Conservation (phyloP, 2,113 vertebrate genomes). For the Rhinichthys klamathensis region DNA sequence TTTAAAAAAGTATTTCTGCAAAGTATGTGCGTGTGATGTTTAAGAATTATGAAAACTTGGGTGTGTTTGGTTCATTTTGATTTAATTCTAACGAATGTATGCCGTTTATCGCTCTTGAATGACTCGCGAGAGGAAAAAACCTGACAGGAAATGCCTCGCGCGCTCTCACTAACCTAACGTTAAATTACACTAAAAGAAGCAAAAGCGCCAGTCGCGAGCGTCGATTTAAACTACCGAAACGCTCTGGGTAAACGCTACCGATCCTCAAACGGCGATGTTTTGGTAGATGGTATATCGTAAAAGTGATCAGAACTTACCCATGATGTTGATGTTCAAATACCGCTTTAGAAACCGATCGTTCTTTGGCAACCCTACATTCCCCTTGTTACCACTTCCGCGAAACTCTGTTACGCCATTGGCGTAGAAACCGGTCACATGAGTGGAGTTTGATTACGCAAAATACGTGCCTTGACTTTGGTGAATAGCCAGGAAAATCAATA, state of each 20-base stretch:
- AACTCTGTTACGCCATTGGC: slow-evolving; percentile 40
- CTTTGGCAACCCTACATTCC: slow-evolving; percentile 78
- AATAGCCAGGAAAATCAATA: slow-evolving; percentile 30
- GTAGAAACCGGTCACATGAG: neutral
- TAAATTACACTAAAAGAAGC: slow-evolving; percentile 37
- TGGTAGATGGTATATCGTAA: neutral
- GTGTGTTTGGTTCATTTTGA: neutral
- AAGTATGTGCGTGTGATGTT: neutral
- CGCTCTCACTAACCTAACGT: slow-evolving; percentile 11
- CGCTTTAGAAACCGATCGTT: slow-evolving; percentile 74
- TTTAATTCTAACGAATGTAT: neutral
- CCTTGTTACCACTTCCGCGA: slow-evolving; percentile 61
- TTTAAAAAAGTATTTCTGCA: neutral
- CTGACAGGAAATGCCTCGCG: slow-evolving; percentile 64
- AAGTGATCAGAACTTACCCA: slow-evolving; percentile 72
- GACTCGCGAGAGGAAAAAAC: slow-evolving; percentile 43
- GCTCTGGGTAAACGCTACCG: neutral
- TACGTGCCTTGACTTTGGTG: slow-evolving; percentile 34
- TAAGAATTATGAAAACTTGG: neutral
- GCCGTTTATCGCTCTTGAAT: slow-evolving; percentile 22
- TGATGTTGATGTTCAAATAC: slow-evolving; percentile 74
- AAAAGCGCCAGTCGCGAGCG: neutral
- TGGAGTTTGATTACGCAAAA: neutral
- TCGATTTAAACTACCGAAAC: slow-evolving; percentile 2
- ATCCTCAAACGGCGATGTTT: neutral